Conservation (phyloP, 2,888 invertebrate species). For the Acronicta aceris region DNA sequence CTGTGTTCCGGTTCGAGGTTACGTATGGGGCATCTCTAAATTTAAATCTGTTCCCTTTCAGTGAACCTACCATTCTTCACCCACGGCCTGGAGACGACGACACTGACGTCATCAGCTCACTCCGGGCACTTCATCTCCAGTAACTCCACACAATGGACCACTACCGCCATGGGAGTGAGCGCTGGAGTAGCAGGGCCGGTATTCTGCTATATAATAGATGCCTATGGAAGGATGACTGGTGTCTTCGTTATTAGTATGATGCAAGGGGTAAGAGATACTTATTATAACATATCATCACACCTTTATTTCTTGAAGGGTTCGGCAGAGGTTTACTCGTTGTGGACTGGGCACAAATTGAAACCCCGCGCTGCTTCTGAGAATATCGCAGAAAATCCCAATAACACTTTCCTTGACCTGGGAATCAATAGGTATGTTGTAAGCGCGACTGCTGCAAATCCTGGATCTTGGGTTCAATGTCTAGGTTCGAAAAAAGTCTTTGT, state of each 20-base stretch:
- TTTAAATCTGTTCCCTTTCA: conserved; percentile 56
- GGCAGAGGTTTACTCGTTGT: too few species aligned
- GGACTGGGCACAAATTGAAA: too few species aligned
- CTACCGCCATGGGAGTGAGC: conserved; percentile 68
- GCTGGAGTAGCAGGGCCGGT: conserved; percentile 67
- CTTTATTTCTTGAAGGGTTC: not conserved
- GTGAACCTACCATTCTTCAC: conserved; percentile 80
- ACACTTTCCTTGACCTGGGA: too few species aligned
- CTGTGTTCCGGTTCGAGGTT: too few species aligned
- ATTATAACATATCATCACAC: too few species aligned
- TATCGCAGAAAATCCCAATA: too few species aligned
- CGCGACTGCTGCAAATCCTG: too few species aligned
- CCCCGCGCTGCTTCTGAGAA: too few species aligned
- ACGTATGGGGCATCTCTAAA: too few species aligned
- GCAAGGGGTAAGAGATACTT: conserved; percentile 74
- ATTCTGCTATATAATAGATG: conserved; percentile 68
- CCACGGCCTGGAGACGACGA: conserved; percentile 74
- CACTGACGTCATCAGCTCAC: conserved; percentile 70
- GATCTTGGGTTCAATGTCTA: too few species aligned
- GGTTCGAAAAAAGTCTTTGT: too few species aligned
- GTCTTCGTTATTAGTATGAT: conserved; percentile 73
- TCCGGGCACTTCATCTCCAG: conserved; percentile 67
- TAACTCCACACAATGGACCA: conserved; percentile 72
- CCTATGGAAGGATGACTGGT: conserved; percentile 71
- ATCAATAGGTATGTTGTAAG: too few species aligned